Evolutionary conservation across 2,888 invertebrate genomes (phyloP).

Genomic region (Agonum fuliginosum): DNA sequence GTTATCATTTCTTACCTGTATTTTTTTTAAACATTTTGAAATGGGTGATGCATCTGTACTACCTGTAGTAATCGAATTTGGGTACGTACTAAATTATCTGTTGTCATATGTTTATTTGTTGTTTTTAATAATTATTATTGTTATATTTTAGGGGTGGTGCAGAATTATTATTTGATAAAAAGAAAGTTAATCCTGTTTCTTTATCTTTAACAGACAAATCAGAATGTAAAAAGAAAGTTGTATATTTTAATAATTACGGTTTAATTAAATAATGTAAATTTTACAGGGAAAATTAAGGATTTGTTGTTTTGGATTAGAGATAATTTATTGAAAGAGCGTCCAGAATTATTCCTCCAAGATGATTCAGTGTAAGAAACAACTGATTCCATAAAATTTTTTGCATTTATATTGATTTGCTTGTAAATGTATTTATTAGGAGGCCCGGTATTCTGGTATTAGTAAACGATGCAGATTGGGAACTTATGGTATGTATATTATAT

Average conservation of each 20-base stretch:
- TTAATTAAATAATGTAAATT: no score
- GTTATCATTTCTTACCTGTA: neutral
- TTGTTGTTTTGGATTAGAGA: conserved; percentile 89
- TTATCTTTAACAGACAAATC: conserved; percentile 77
- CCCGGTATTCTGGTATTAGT: conserved; percentile 96
- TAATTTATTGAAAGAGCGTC: conserved; percentile 88
- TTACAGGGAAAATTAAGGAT: conserved; percentile 81
- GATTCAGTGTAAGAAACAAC: conserved; percentile 71
- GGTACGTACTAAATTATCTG: conserved; percentile 64
- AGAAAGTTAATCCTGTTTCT: conserved; percentile 81
- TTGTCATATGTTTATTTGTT: conserved; percentile 49
- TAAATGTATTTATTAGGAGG: conserved; percentile 77
- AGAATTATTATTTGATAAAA: conserved; percentile 90
- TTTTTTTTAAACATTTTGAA: neutral
- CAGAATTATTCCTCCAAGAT: conserved; percentile 80
- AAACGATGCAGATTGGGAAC: conserved; percentile 97
- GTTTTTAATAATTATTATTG: conserved; percentile 16
- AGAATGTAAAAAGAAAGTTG: conserved; percentile 75
- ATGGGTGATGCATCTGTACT: conserved; percentile 59
- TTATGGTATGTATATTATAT: conserved; percentile 76
- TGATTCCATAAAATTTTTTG: no score
- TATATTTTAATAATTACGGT: conserved; percentile 11
- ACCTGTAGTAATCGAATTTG: conserved; percentile 68
- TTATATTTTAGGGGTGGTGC: conserved; percentile 87
- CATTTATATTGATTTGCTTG: no score